These are phyloP conservation scores for Callaeas wilsoni DNA, from an alignment of 2,113 vertebrate species.

Conservation along the genomic window DNA sequence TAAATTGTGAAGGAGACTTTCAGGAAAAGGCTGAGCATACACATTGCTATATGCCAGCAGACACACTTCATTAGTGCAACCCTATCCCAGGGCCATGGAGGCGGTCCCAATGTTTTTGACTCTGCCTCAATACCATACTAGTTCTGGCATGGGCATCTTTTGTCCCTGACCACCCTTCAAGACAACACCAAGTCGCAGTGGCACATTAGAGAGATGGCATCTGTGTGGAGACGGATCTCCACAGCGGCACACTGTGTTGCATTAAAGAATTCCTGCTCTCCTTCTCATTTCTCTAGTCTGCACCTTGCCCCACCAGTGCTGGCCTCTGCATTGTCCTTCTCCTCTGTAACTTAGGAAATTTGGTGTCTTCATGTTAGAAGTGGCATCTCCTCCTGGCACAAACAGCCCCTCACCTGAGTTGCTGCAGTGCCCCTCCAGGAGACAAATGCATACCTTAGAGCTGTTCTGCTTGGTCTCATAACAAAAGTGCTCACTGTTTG, in stretches of 20 bases:
- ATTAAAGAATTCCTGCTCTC: neutral
- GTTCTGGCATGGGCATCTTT: neutral
- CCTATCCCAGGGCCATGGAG: neutral
- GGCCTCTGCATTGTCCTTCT: neutral
- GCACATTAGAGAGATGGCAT: neutral
- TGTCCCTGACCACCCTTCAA: neutral
- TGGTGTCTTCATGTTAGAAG: neutral
- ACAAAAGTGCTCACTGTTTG: neutral
- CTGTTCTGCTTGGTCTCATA: neutral
- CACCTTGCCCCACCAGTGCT: neutral
- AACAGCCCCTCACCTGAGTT: fast-evolving
- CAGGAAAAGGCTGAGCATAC: neutral
- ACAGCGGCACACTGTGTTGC: fast-evolving
- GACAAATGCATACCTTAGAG: neutral
- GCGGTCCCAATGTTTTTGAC: neutral
- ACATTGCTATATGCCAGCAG: neutral
- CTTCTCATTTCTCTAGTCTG: neutral
- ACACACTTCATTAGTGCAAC: neutral
- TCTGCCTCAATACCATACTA: neutral
- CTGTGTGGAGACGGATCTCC: too few species aligned
- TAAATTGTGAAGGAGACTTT: neutral
- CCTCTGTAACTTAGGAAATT: neutral
- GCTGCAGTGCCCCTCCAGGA: neutral
- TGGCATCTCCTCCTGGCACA: neutral
- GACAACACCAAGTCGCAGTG: neutral